Evolutionary conservation across 1,140 invertebrate species (phyloP), one percentile per base, ranked within the genome.

Genomic region (Mizuhopecten yessoensis): DNA sequence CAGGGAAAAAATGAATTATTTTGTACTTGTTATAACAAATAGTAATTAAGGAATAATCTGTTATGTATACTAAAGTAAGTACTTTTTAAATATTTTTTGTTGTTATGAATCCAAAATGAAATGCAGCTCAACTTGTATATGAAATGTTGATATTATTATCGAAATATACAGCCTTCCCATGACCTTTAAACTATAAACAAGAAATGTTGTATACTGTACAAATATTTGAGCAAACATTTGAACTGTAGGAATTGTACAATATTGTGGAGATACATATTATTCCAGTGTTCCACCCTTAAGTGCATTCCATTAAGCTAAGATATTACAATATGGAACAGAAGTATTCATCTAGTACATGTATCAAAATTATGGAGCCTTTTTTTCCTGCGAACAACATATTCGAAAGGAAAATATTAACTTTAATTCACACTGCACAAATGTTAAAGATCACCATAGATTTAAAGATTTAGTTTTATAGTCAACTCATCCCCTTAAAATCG

Each of bases 71-170:
- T 13, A 45, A 13, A 45, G 9, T 45, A 39, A 39, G 13, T 9
- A 45, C 9, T 5, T 75, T 75, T 75, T 5, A 75, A 75, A 75
- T 57, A 57, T 11, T 11, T 75, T 75, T 29, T 75, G 9, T 75
- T 75, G n/a, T 75, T n/a, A 75, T 29, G n/a, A n/a, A 75, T 5
- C 29, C 29, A 75, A 75, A 75, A 75, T 29, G n/a, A 75, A 75
- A 75, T 29, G 57, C 57, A 75, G 57, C 57, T 75, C 57, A 75
- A 75, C 9, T 29, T 75, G 57, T 75, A 75, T 29, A 75, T 75
- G 29, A 1, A 75, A 29, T n/a, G 0, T 75, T 75, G 57, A 75
- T 75, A 75, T 29, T 29, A 75, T 75, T 29, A 29, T 29, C 17
- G 29, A 45, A 3, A 75, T n/a, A 75, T 9, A 75, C 17, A 75